These are phyloP conservation scores for Scaptomyza cyrtandrae DNA, from an alignment of 2,888 invertebrate genomes.

Conservation along the genomic window DNA sequence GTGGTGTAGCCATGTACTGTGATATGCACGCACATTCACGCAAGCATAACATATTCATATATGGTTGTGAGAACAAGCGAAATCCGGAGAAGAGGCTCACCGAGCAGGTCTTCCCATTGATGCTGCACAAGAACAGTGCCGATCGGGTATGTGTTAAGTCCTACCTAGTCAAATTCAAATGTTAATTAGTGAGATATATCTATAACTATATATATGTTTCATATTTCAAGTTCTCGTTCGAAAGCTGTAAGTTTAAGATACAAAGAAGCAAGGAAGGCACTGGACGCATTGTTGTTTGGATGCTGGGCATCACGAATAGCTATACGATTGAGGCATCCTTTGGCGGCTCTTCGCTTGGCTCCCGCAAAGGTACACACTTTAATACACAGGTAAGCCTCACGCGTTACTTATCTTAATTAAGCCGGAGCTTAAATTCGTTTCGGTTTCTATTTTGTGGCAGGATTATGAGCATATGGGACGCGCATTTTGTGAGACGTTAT, in stretches of 20 bases:
- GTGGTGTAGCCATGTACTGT: constrained; percentile 95
- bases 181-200: not conserved
- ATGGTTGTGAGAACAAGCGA: constrained; percentile 95
- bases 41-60: constrained; percentile 97
- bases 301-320: constrained; percentile 96
- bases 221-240: constrained; percentile 92
- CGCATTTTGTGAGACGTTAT: constrained; percentile 95
- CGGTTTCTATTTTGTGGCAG: constrained; percentile 63
- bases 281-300: constrained; percentile 97
- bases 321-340: constrained; percentile 98
- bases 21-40: constrained; percentile 98
- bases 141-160: constrained; percentile 89
- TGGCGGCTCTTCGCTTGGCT: constrained; percentile 94
- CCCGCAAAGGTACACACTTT: constrained; percentile 93
- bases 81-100: constrained; percentile 91
- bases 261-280: constrained; percentile 98
- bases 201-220: not conserved
- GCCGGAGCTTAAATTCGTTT: too few species aligned
- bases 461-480: constrained; percentile 94
- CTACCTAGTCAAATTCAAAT: not conserved
- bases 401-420: not conserved
- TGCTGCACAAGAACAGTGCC: constrained; percentile 96
- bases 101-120: constrained; percentile 97
- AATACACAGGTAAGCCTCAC: constrained; percentile 85
- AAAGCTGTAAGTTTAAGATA: constrained; percentile 96